Percentiles rank a stretch among this genome's conserved stretches.
Conservation (phyloP, 2,797 vertebrate species). For the Distichodus sexfasciatus region DNA sequence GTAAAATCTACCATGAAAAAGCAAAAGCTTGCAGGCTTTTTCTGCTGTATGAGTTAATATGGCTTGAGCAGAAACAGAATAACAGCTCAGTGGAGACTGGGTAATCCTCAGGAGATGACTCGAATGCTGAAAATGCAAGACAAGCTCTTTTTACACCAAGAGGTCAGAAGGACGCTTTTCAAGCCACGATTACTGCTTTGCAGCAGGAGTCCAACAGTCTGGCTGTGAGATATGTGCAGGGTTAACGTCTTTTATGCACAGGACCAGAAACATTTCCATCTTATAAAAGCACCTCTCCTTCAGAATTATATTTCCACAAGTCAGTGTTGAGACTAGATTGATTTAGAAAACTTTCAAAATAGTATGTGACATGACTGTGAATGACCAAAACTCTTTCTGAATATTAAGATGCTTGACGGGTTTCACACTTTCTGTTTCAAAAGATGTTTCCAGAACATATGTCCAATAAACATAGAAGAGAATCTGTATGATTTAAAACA, state of each 20-base stretch:
- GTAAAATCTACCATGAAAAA: neutral
- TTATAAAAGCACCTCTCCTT: neutral
- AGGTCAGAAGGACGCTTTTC: conserved; percentile 23
- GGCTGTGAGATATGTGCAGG: neutral
- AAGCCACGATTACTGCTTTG: conserved; percentile 12
- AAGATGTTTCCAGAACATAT: no score
- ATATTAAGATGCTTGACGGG: no score
- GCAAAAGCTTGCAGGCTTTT: neutral
- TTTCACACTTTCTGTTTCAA: no score
- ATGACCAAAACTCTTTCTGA: no score
- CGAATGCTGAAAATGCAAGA: conserved; percentile 20
- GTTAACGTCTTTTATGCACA: neutral
- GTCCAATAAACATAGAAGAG: no score
- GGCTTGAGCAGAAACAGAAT: neutral
- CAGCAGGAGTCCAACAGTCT: conserved; percentile 10
- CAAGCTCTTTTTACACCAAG: conserved; percentile 24
- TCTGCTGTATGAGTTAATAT: neutral
- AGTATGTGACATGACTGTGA: no score
- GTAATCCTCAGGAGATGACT: conserved; percentile 15
- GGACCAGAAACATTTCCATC: neutral
- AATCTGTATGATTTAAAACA: no score
- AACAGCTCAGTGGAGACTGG: conserved; percentile 6
- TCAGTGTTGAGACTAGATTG: neutral
- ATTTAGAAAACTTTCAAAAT: no score
- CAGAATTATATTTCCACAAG: neutral